Evolutionary conservation across 2,888 invertebrate genomes (phyloP).

Genomic region (Trissonchulus latispiculum): DNA sequence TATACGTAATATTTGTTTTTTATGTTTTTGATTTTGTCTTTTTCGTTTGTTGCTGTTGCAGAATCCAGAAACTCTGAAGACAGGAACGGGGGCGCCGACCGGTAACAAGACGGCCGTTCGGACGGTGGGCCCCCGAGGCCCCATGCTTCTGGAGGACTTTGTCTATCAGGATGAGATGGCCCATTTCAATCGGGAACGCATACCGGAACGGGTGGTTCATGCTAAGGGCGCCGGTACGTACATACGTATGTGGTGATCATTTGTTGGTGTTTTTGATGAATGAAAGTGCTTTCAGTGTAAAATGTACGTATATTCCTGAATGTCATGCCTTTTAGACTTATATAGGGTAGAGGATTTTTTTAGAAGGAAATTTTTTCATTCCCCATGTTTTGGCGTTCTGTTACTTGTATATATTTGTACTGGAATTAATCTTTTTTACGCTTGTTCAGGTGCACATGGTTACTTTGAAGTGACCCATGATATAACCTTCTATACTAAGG

Average conservation of each 20-base stretch:
- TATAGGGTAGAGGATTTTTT: too few species aligned
- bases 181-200: slow-evolving; percentile 77
- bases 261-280: too few species aligned
- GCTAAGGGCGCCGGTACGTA: slow-evolving; percentile 75
- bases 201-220: slow-evolving; percentile 89
- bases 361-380: too few species aligned
- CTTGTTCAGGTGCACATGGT: slow-evolving; percentile 46
- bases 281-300: too few species aligned
- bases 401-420: too few species aligned
- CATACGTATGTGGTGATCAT: too few species aligned
- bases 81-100: slow-evolving; percentile 69
- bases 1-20: background rate
- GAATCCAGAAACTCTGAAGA: slow-evolving; percentile 58
- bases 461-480: slow-evolving; percentile 51
- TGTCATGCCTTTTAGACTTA: too few species aligned
- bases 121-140: slow-evolving; percentile 79
- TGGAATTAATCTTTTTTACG: too few species aligned
- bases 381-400: too few species aligned
- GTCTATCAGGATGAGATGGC: slow-evolving; percentile 54
- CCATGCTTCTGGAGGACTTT: slow-evolving; percentile 68
- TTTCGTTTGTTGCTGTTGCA: slow-evolving; percentile 26
- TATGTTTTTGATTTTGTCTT: background rate
- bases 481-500: slow-evolving; percentile 48
- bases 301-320: too few species aligned
- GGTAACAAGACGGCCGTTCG: slow-evolving; percentile 63